Evolutionary conservation across 2,797 vertebrate genomes (phyloP).

Genomic region (Peromyscus nudipes): DNA sequence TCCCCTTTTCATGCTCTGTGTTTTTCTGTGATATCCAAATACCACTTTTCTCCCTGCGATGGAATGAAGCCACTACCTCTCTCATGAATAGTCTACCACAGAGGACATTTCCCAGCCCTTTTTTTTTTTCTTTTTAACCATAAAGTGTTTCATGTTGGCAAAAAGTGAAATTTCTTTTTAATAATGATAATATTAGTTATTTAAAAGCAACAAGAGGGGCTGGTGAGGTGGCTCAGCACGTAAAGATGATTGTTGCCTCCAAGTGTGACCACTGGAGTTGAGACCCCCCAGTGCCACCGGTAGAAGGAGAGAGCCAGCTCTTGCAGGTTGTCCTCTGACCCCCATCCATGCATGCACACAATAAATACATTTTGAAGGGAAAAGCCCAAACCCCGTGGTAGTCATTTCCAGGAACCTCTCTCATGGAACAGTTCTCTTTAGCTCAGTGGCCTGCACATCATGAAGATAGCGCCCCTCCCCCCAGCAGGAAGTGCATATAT

Average conservation of each 20-base stretch:
- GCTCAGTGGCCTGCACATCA: fast-evolving
- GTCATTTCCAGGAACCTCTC: neutral
- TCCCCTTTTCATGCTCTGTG: too few species aligned
- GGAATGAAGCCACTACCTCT: neutral
- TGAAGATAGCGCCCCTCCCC: neutral
- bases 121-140: neutral
- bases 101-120: neutral
- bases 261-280: too few species aligned
- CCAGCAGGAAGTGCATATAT: neutral
- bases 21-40: neutral
- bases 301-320: neutral
- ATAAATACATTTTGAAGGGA: too few species aligned
- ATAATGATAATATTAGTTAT: neutral
- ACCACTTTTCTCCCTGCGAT: neutral
- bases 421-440: fast-evolving
- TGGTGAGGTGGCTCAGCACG: neutral
- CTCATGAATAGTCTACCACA: too few species aligned
- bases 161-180: neutral
- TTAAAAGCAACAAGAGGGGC: neutral
- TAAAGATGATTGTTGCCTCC: too few species aligned
- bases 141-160: neutral
- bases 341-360: neutral
- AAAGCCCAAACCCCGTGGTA: too few species aligned
- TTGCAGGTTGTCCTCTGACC: neutral
- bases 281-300: neutral